phyloP scores from a whole-genome alignment of 2,113 vertebrate genomes.

The Hippopotamus amphibius region DNA sequence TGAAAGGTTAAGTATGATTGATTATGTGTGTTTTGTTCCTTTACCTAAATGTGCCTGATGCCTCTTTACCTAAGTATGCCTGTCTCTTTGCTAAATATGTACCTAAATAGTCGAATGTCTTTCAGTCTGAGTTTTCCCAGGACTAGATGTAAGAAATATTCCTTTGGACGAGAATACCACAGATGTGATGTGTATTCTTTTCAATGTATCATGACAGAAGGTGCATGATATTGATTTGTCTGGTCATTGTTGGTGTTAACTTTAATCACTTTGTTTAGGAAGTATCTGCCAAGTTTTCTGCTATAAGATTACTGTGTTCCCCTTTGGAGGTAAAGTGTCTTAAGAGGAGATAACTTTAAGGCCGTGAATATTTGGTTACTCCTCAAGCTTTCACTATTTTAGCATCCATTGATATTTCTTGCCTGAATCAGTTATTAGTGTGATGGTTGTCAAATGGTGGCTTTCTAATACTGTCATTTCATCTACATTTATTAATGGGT shows the following conservation, averaged over 20 bases:
- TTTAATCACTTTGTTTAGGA: constrained; percentile 4
- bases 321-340: neutral
- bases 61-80: neutral
- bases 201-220: neutral
- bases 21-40: neutral
- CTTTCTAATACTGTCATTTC: neutral
- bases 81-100: neutral
- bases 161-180: neutral
- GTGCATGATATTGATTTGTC: neutral
- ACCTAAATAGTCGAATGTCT: neutral
- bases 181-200: neutral
- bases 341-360: neutral
- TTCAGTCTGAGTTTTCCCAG: constrained; percentile 3
- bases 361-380: neutral
- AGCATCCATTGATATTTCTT: neutral
- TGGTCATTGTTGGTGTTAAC: neutral
- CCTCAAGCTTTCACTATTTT: neutral
- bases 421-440: neutral
- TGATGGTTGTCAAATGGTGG: neutral
- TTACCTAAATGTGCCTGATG: neutral
- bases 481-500: neutral
- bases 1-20: neutral
- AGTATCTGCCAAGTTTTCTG: neutral
- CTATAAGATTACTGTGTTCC: neutral
- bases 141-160: neutral